Conservation (phyloP, 2,888 invertebrate genomes). For the Melanostoma scalare region DNA sequence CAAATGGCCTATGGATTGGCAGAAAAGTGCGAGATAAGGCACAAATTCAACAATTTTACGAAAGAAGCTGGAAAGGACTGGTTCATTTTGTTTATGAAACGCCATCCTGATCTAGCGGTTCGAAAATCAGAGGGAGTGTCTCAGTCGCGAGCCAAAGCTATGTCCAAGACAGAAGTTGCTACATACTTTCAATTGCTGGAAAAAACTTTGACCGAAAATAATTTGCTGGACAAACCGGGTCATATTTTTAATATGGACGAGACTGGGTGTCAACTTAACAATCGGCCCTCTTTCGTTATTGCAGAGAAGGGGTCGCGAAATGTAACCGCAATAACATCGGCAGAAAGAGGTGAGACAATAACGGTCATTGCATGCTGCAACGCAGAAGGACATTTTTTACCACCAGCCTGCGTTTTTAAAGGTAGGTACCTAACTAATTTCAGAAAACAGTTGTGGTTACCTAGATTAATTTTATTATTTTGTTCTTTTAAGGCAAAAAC, state of each 20-base stretch:
- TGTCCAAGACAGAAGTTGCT: too few relatives aligned
- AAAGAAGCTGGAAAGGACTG: too few relatives aligned
- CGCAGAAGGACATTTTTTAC: conserved; percentile 77
- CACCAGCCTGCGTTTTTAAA: conserved; percentile 73
- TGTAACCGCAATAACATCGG: conserved; percentile 74
- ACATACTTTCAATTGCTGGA: too few relatives aligned
- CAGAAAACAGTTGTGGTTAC: background rate
- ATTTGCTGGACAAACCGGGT: conserved; percentile 70
- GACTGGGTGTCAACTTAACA: conserved; percentile 71
- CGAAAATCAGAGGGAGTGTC: too few relatives aligned
- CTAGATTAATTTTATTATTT: conserved; percentile 65
- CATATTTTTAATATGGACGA: conserved; percentile 74
- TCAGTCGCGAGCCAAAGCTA: too few relatives aligned
- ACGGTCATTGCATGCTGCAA: conserved; percentile 78
- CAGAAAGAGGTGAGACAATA: conserved; percentile 76
- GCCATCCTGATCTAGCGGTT: too few relatives aligned
- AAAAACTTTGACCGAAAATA: conserved; percentile 42
- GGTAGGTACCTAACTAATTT: too few relatives aligned
- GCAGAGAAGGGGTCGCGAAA: conserved; percentile 74
- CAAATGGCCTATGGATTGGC: too few relatives aligned
- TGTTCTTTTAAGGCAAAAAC: conserved; percentile 76
- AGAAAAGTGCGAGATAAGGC: too few relatives aligned
- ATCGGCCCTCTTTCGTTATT: conserved; percentile 70
- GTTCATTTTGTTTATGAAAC: too few relatives aligned
- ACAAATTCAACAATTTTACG: too few relatives aligned